Evolutionary conservation across 2,888 invertebrate genomes (phyloP).

Genomic region (Diabrotica balteata): DNA sequence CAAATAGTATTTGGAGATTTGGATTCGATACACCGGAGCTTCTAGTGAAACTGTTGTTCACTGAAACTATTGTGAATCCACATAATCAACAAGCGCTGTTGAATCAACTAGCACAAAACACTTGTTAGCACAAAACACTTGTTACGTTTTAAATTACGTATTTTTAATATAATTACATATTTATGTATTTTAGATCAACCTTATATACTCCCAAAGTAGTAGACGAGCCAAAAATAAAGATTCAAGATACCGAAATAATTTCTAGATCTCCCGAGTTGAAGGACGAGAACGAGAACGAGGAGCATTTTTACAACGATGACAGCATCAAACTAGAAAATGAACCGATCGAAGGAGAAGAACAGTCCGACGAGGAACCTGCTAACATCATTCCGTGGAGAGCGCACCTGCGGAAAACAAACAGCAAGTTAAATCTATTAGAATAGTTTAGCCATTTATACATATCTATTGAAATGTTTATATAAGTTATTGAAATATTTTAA

Average conservation of each 20-base stretch:
- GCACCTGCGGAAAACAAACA: constrained; percentile 87
- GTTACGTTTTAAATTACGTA: no score
- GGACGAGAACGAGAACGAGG: constrained; percentile 44
- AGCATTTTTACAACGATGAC: constrained; percentile 59
- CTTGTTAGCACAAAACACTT: no score
- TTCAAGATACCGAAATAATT: constrained; percentile 50
- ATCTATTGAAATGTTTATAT: no score
- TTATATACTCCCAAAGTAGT: constrained; percentile 76
- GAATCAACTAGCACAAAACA: no score
- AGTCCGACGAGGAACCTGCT: constrained; percentile 63
- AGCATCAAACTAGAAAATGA: constrained; percentile 48
- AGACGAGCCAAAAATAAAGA: constrained; percentile 66
- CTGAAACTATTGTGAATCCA: no score
- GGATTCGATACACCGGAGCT: no score
- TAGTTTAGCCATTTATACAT: constrained; percentile 45
- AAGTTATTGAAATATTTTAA: no score
- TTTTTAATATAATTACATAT: no score
- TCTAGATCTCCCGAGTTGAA: constrained; percentile 6
- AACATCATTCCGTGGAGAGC: constrained; percentile 88
- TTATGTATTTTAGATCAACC: constrained; percentile 62
- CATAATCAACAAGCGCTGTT: no score
- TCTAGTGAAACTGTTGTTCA: no score
- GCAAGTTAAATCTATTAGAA: constrained; percentile 84
- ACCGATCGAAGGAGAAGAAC: constrained; percentile 39
- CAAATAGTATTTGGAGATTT: no score